Evolutionary conservation across 1,140 invertebrate species (phyloP), one percentile per base, ranked within the genome.

Genomic region (Neodiprion lecontei): DNA sequence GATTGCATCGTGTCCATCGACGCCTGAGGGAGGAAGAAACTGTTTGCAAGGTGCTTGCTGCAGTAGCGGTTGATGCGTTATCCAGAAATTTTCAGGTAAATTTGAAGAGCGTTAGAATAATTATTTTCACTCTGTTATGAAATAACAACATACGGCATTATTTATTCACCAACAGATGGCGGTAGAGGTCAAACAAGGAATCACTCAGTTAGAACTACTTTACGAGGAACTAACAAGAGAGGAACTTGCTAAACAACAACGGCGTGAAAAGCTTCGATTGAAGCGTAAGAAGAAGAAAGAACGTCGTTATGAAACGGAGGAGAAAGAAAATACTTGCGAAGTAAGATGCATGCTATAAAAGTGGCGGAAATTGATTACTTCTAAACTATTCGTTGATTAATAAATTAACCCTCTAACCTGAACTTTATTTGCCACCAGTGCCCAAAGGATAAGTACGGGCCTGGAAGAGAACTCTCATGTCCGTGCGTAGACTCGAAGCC

Each of bases 41-140:
- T 82, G 96, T 96, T 4, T 97, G 95, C 89, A 95, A 96, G 88
- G 94, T 97, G 71, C 91, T 98, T 71, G 96, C 96, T 72, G 96
- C 95, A 73, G 94, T 97, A 10, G 95, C 94, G 1, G 92, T 97
- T 4, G 94, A 97, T 84, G 94, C 95, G 9, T 88, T 98, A 11
- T 94, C 94, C 80, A 93, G 95, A 79, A 97, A 94, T 85, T 98
- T 97, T 88, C 94, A 93, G 89, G 89, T 90, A 81, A 10, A 74
- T 68, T 48, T 69, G 49, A 70, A 21, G 17, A 11, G 67, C 53
- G 48, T 78, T 75, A 1, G 17, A 71, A 0, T 11, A n/a, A 71
- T 21, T 68, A 49, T 72, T 71, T 7, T 28, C 67, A 17, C 48
- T 67, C 17, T 21, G 28, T 12, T 74, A 28, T n/a, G 67, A 66